Percentiles rank a stretch among this genome's conserved stretches.
phyloP scores from a whole-genome alignment of 2,113 vertebrate species.

The Tragelaphus imberbis region DNA sequence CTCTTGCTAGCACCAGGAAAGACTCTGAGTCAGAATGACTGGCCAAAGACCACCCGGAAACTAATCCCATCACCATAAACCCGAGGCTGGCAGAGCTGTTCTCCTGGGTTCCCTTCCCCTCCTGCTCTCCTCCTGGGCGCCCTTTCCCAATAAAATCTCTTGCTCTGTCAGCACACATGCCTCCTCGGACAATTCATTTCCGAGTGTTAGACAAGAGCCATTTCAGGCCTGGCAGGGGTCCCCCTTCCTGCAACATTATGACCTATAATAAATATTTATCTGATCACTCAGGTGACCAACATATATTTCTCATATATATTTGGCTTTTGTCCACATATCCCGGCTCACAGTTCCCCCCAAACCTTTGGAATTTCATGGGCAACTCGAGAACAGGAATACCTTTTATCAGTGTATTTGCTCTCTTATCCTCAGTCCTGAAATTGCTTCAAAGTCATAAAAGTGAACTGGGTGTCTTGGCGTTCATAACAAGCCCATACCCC shows the following conservation, averaged over 20 bases:
- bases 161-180: too few relatives aligned
- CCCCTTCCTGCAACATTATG: not conserved
- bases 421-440: not conserved
- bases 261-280: not conserved
- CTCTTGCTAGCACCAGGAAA: too few relatives aligned
- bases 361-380: not conserved
- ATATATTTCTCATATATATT: not conserved
- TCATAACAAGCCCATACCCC: not conserved
- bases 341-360: not conserved
- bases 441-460: not conserved
- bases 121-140: fast-evolving
- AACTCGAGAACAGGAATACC: not conserved
- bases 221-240: too few relatives aligned
- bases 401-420: not conserved
- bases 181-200: too few relatives aligned
- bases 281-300: not conserved
- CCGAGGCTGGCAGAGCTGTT: too few relatives aligned
- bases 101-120: too few relatives aligned
- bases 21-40: too few relatives aligned
- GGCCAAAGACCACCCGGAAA: too few relatives aligned
- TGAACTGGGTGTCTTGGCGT: not conserved
- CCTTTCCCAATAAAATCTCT: too few relatives aligned
- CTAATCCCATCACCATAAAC: too few relatives aligned
- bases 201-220: too few relatives aligned
- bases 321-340: not conserved